phyloP scores from a whole-genome alignment of 2,113 vertebrate species.

The Oreochromis tanganicae region DNA sequence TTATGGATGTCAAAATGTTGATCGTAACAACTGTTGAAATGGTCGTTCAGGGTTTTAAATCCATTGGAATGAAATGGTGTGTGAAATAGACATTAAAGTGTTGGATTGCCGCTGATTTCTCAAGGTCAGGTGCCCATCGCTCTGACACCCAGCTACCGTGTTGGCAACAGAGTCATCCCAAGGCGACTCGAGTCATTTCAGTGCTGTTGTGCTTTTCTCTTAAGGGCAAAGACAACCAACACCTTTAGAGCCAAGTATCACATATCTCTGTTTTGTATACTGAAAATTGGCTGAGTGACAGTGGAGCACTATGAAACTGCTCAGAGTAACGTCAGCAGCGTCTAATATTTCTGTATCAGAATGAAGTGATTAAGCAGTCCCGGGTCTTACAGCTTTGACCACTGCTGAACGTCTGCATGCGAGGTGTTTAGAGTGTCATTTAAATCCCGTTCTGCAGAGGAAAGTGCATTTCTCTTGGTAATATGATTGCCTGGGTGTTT shows the following conservation, averaged over 20 bases:
- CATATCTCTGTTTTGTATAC: background rate
- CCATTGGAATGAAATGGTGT: conserved; percentile 70
- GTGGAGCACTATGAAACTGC: background rate
- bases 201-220: conserved; percentile 11
- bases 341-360: background rate
- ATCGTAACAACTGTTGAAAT: conserved; percentile 58
- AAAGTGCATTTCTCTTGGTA: background rate
- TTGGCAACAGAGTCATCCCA: conserved; percentile 11
- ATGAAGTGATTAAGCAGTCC: background rate
- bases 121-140: conserved; percentile 71
- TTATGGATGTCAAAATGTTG: conserved; percentile 59
- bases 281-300: background rate
- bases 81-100: conserved; percentile 77
- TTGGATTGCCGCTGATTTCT: conserved; percentile 70
- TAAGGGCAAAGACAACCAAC: background rate
- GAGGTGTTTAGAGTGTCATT: background rate
- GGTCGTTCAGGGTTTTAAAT: conserved; percentile 64
- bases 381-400: background rate
- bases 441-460: background rate
- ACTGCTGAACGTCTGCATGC: background rate
- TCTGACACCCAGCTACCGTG: conserved; percentile 26
- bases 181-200: background rate
- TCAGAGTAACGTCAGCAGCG: background rate
- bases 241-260: conserved; percentile 4
- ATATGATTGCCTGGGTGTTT: background rate